Evolutionary conservation across 2,113 vertebrate genomes (phyloP), one percentile per base, ranked within the genome.

Genomic region (Melanotaenia duboulayi): DNA sequence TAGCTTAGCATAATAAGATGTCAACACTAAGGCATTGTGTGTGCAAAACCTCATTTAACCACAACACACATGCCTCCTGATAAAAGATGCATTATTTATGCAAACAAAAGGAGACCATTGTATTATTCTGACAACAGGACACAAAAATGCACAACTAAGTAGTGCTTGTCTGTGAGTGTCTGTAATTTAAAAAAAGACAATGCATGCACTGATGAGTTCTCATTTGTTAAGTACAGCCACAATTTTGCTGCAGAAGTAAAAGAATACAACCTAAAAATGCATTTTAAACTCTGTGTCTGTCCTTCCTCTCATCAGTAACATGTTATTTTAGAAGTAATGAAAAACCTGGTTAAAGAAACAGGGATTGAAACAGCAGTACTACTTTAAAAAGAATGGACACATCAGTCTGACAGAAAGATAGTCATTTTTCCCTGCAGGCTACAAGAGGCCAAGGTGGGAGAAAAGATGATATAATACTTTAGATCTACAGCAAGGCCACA

Each of bases 71-170:
- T 23, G 57, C 32, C 50, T 59, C 48, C 55, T 16, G 39, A 79
- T 70, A 85, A 83, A 22, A 57, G 73, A 60, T 12, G 28, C 74
- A 58, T 83, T 88, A 88, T 78, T 68, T 49, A 66, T 42, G 0
- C 2, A 62, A 46, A 85, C 84, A 91, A 91, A 72, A 60, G 69
- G 11, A 72, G 83, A 54, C 71, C 35, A 66, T 87, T 87, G 78
- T 85, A 35, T 68, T 11, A 67, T 60, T 72, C 64, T 76, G 71
- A 74, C 68, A 64, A 58, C 57, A 63, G 39, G 23, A 22, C 37
- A 19, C 44, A 61, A 50, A 79, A 67, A 72, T 35, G 52, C 35
- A 32, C 28, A 71, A 24, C 16, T n/a, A 46, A 59, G 69, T 50
- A 0, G 49, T 4, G 65, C 49, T 65, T 37, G 3, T 74, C 68